A percentile compares a stretch with the other conserved stretches of the same genome.
phyloP scores from a whole-genome alignment of 2,797 vertebrate species.

The Sebastes steindachneri region DNA sequence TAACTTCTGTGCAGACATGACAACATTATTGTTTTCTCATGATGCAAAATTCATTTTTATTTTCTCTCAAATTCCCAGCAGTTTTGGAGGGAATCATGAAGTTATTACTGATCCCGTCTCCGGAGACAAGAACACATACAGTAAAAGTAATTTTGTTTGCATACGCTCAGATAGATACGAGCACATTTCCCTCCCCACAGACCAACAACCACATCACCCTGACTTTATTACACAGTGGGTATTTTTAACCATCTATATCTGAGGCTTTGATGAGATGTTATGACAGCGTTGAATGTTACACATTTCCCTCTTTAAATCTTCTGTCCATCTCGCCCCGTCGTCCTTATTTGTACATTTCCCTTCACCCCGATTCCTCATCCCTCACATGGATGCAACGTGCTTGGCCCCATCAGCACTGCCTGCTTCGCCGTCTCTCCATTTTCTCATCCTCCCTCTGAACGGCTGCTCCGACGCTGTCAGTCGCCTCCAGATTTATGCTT shows the following conservation, averaged over 20 bases:
- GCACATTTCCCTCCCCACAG: neutral
- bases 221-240: neutral
- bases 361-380: neutral
- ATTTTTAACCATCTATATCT: neutral
- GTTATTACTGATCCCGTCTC: neutral
- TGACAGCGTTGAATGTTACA: neutral
- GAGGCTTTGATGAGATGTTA: neutral
- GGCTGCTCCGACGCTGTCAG: conserved; percentile 52
- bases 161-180: neutral
- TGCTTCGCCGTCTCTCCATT: conserved; percentile 3
- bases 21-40: neutral
- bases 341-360: conserved; percentile 17
- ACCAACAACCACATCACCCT: neutral
- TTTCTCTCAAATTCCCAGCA: neutral
- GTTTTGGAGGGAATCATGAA: neutral
- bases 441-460: conserved; percentile 55
- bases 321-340: neutral
- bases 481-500: conserved; percentile 56
- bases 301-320: neutral
- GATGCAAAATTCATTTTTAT: neutral
- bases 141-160: neutral
- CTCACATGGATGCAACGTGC: conserved; percentile 11
- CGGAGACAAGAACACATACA: neutral
- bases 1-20: neutral
- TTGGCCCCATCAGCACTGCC: conserved; percentile 2